phyloP scores from a whole-genome alignment of 2,113 vertebrate genomes.

The Eublepharis macularius region DNA sequence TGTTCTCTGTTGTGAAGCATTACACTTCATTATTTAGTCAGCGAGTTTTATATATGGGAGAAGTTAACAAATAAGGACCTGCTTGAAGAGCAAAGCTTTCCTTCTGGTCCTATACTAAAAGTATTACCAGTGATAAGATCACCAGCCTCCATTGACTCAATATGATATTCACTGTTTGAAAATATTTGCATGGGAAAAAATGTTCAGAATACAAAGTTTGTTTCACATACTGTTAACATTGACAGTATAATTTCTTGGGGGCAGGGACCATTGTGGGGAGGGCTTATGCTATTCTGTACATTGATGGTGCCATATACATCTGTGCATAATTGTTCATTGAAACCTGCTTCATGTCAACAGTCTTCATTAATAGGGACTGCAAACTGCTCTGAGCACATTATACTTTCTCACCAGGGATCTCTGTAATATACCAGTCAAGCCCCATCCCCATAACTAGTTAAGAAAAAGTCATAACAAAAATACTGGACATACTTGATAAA shows the following conservation, averaged over 20 bases:
- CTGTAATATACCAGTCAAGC: neutral
- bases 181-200: neutral
- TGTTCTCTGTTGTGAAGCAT: fast-evolving
- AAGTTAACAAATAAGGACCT: conserved; percentile 4
- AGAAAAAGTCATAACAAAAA: too few species aligned
- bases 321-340: too few species aligned
- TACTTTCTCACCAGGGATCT: neutral
- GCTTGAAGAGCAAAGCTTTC: neutral
- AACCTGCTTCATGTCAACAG: too few species aligned
- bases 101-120: neutral
- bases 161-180: neutral
- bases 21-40: neutral
- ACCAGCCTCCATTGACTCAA: neutral
- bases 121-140: neutral
- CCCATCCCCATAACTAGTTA: too few species aligned
- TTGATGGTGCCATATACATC: neutral
- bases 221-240: neutral
- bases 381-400: too few species aligned
- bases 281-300: neutral
- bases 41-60: neutral
- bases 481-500: too few species aligned
- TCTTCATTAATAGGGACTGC: too few species aligned
- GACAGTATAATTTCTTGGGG: neutral
- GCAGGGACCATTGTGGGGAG: neutral
- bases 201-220: neutral